Evolutionary conservation across 2,113 vertebrate genomes (phyloP), one percentile per base, ranked within the genome.

Genomic region (Pavo muticus): DNA sequence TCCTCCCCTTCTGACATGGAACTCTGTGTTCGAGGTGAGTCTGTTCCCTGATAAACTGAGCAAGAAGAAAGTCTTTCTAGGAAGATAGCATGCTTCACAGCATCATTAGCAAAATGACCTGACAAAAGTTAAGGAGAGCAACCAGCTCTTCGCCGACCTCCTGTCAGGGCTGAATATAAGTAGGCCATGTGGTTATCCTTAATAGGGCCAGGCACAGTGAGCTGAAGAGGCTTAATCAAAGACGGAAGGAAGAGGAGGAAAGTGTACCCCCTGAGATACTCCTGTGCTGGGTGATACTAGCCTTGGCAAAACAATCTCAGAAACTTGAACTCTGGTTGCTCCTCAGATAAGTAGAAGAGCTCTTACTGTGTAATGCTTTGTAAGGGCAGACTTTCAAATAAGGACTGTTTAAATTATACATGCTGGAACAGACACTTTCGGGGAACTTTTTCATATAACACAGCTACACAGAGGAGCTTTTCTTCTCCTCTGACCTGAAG

Each of bases 241-340:
- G 61, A 35, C 0, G 2, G 61, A 74, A 24, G 40, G 42, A 89
- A 18, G 17, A 50, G 2, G 40, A 61, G 29, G 18, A 30, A 72
- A 81, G 9, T 11, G 7, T 59, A 65, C 18, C n/a, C 20, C 57
- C 64, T 1, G 14, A n/a, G 57, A 42, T 27, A 11, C 16, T 61
- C 2, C 3, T 45, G n/a, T 0, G 0, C 60, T 48, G 40, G 32
- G 9, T 14, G 40, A 72, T 11, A 47, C 15, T 8, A 15, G 52
- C 35, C 63, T 57, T 73, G 11, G 75, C 44, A 65, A 80, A 88
- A n/a, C 27, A 21, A 16, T 15, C 35, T 80, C 72, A 44, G 59
- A 70, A 72, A 72, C 29, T 23, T 78, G 67, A 74, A 29, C 47
- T 75, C 61, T 32, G 57, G 15, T 75, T 64, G 52, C 48, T 83